Evolutionary conservation across 2,797 vertebrate genomes (phyloP), one percentile per base, ranked within the genome.

Genomic region (Enteromius anoplus): DNA sequence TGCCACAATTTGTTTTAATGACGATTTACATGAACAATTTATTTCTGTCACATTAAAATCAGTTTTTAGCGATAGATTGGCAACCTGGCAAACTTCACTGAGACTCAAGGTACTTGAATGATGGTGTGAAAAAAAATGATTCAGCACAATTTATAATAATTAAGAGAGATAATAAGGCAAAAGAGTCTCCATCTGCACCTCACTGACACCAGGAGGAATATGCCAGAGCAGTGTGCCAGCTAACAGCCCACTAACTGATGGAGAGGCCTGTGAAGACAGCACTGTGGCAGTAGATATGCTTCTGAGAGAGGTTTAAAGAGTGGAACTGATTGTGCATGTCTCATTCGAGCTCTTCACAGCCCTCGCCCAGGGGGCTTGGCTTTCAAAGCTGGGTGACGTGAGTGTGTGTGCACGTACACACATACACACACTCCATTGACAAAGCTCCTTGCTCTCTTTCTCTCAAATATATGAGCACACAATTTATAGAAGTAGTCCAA

Each of bases 281-380:
- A 91, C 93, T 95, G 94, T 93, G 93, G 92, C 91, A 94, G 94
- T 93, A 95, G 95, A 95, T 95, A 95, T 93, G 95, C 93, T 95
- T 95, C 94, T 95, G 92, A 91, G 91, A 92, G 87, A 94, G 93
- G 93, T 95, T 95, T 95, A 94, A 95, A 92, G 94, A 95, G 93
- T 95, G 95, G 94, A 95, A 95, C 93, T 94, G 94, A 95, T 94
- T 94, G 94, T 95, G 94, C 93, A 95, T 95, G 95, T 95, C 94
- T 95, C 94, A 95, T 94, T 94, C 91, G 91, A 92, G 93, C 89
- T 93, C 94, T 94, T 93, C 93, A 93, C 92, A 95, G 94, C 93
- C 93, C 92, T 93, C 91, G 93, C 93, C 94, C 93, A 85, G 91
- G 92, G 93, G 93, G 92, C 92, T 94, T 94, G 94, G 94, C 93